A percentile compares a stretch with the other conserved stretches of the same genome.
phyloP scores from a whole-genome alignment of 1,140 invertebrate genomes.

The Dendroctonus ponderosae region DNA sequence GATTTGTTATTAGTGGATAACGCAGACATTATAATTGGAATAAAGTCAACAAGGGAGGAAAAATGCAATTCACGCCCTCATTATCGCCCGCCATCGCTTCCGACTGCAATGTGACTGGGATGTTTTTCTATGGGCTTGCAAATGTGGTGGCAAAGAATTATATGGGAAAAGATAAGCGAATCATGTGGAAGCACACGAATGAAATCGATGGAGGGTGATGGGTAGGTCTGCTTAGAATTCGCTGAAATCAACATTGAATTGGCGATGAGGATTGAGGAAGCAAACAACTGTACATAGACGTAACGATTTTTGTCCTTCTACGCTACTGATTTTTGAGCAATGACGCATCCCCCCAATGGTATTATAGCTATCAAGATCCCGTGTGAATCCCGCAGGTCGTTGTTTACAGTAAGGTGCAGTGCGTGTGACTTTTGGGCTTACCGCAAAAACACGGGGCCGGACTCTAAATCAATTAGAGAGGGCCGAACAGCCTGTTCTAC shows the following conservation, averaged over 20 bases:
- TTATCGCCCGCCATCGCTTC: slow-evolving; percentile 4
- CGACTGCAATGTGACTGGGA: neutral
- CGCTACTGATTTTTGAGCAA: no score
- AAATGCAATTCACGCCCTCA: slow-evolving; percentile 22
- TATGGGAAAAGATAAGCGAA: no score
- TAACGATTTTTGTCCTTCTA: no score
- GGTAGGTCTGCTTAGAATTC: no score
- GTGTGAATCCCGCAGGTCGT: slow-evolving; percentile 17
- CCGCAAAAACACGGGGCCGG: slow-evolving; percentile 16
- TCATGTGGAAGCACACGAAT: no score
- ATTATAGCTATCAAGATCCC: neutral
- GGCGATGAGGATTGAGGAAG: no score
- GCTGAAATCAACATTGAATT: no score
- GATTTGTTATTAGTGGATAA: slow-evolving; percentile 22
- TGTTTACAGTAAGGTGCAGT: slow-evolving; percentile 16
- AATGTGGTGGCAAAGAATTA: no score
- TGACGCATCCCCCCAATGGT: neutral
- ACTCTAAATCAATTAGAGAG: slow-evolving; percentile 23
- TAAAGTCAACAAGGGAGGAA: slow-evolving; percentile 16
- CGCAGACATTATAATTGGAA: slow-evolving; percentile 27
- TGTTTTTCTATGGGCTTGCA: no score
- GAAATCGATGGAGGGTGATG: no score
- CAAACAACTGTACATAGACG: no score
- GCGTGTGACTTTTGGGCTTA: slow-evolving; percentile 20
- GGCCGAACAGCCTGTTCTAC: slow-evolving; percentile 9